Percentiles rank a stretch among this genome's conserved stretches.
Conservation (phyloP, 2,888 invertebrate species). For the Suillia variegata region DNA sequence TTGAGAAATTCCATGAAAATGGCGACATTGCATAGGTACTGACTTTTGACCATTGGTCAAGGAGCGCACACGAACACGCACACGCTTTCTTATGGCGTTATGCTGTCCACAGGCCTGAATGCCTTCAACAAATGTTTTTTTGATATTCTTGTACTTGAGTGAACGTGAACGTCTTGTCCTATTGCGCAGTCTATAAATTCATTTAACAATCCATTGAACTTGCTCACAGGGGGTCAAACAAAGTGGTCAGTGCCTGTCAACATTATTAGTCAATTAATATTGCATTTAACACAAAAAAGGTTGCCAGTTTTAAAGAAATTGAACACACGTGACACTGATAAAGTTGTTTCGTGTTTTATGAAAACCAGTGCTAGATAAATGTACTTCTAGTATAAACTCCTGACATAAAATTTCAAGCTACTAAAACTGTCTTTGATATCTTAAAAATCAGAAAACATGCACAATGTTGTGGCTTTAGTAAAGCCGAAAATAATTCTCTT, state of each 20-base stretch:
- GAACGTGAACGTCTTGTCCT: constrained; percentile 5
- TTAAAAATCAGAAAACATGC: too few relatives aligned
- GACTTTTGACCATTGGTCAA: constrained; percentile 60
- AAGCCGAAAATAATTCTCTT: too few relatives aligned
- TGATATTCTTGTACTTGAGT: background rate
- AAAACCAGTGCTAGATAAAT: too few relatives aligned
- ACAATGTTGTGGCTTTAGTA: too few relatives aligned
- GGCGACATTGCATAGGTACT: constrained; percentile 38
- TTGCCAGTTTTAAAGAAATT: too few relatives aligned
- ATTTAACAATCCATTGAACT: constrained; percentile 34
- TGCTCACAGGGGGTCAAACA: constrained; percentile 32
- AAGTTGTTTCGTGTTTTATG: too few relatives aligned
- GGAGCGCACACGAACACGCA: constrained; percentile 30
- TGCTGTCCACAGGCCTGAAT: background rate
- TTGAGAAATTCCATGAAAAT: constrained; percentile 41
- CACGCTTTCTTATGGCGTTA: constrained; percentile 31
- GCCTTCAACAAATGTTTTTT: background rate
- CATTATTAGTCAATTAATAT: constrained; percentile 59
- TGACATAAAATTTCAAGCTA: too few relatives aligned
- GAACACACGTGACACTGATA: too few relatives aligned
- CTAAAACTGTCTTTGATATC: too few relatives aligned
- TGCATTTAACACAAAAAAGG: constrained; percentile 57
- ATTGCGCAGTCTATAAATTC: constrained; percentile 9
- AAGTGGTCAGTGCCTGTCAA: constrained; percentile 55
- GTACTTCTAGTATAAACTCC: too few relatives aligned